Conservation (phyloP, 2,797 vertebrate genomes). For the Eleutherodactylus coqui region DNA sequence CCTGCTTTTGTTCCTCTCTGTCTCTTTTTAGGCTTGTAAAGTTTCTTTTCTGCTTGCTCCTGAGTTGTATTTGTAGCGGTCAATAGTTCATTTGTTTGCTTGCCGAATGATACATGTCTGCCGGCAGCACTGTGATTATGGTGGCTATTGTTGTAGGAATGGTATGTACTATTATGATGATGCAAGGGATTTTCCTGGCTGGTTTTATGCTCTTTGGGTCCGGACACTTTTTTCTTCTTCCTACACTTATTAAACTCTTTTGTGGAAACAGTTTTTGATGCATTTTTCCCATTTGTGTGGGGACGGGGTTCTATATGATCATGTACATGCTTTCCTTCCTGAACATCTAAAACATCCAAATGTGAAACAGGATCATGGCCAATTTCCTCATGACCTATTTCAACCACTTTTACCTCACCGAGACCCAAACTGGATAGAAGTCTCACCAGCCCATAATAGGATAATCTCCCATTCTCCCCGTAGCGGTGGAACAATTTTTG, state of each 20-base stretch:
- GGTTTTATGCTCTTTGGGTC: slow-evolving; percentile 68
- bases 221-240: slow-evolving; percentile 68
- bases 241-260: slow-evolving; percentile 72
- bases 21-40: slow-evolving; percentile 74
- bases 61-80: slow-evolving; percentile 77
- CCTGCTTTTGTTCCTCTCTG: slow-evolving; percentile 73
- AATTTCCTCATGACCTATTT: slow-evolving; percentile 87
- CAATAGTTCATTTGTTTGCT: slow-evolving; percentile 71
- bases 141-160: slow-evolving; percentile 73
- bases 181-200: slow-evolving; percentile 66
- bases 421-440: slow-evolving; percentile 90
- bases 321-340: slow-evolving; percentile 83
- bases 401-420: slow-evolving; percentile 90
- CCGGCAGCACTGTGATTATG: slow-evolving; percentile 70
- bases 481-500: slow-evolving; percentile 91
- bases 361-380: slow-evolving; percentile 96
- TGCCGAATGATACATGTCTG: slow-evolving; percentile 65
- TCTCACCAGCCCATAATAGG: slow-evolving; percentile 91
- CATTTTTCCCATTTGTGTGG: slow-evolving; percentile 73
- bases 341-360: slow-evolving; percentile 87
- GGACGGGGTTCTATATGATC: slow-evolving; percentile 62
- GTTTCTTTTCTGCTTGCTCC: slow-evolving; percentile 73
- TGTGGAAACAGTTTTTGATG: slow-evolving; percentile 67
- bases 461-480: slow-evolving; percentile 86
- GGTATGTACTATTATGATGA: slow-evolving; percentile 70